Percentiles rank a stretch among this genome's conserved stretches.
These are phyloP conservation scores for Meghimatium bilineatum DNA, from an alignment of 2,888 invertebrate genomes.

Conservation along the genomic window DNA sequence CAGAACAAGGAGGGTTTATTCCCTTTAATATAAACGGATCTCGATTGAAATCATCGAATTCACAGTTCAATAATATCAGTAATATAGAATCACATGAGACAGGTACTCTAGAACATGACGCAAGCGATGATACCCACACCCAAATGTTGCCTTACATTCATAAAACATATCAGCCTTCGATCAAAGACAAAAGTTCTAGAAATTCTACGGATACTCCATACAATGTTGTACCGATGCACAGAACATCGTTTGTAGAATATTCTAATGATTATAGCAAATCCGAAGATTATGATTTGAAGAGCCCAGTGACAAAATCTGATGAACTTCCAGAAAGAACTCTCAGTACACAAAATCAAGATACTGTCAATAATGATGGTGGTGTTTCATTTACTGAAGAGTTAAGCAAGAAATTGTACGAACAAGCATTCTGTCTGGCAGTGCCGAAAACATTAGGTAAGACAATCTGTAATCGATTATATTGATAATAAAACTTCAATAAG, in stretches of 20 bases:
- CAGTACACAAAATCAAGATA: neutral
- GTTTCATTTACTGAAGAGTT: neutral
- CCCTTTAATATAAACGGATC: neutral
- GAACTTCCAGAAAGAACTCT: neutral
- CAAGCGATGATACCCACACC: neutral
- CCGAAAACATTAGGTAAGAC: conserved; percentile 26
- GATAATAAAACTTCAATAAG: too few relatives aligned
- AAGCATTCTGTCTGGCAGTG: conserved; percentile 5
- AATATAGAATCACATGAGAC: neutral
- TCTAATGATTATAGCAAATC: neutral
- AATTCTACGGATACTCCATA: neutral
- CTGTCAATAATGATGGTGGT: neutral
- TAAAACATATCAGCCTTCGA: neutral
- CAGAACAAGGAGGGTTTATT: neutral
- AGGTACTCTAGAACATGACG: neutral
- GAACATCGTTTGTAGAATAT: neutral
- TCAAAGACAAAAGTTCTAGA: neutral
- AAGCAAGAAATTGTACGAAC: neutral
- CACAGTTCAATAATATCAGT: neutral
- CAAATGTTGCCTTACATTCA: neutral
- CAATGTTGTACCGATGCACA: neutral
- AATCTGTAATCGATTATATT: too few relatives aligned
- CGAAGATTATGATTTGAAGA: conserved; percentile 4
- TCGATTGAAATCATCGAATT: neutral
- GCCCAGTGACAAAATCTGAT: neutral